Percentiles rank a stretch among this genome's conserved stretches.
Conservation (phyloP, 1,140 invertebrate genomes). For the Radopholus similis region DNA sequence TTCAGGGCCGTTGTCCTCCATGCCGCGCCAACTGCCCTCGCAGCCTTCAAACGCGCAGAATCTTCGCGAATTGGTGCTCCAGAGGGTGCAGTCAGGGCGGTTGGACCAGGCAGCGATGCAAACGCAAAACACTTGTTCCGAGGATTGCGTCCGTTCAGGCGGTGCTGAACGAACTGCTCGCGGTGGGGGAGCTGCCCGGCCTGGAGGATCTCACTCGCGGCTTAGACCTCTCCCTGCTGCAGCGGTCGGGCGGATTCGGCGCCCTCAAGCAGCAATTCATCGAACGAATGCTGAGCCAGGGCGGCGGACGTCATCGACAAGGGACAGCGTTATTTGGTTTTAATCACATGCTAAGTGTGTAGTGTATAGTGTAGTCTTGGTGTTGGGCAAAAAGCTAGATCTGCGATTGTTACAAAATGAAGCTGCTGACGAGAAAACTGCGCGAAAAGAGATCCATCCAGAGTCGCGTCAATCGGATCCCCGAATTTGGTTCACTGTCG, state of each 20-base stretch:
- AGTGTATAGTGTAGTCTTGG: no score
- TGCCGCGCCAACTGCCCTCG: neutral
- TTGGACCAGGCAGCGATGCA: neutral
- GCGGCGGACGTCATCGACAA: neutral
- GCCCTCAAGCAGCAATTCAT: constrained; percentile 49
- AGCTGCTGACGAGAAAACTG: no score
- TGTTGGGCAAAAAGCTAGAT: no score
- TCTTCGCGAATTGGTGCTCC: neutral
- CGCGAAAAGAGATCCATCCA: no score
- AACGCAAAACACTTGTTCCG: neutral
- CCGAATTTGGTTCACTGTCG: neutral
- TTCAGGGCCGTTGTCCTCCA: neutral
- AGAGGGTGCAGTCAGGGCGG: neutral
- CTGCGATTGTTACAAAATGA: no score
- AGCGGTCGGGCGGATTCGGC: constrained; percentile 46
- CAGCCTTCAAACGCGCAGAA: neutral
- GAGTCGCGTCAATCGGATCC: neutral
- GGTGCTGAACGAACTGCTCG: constrained; percentile 39
- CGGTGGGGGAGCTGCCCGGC: constrained; percentile 43
- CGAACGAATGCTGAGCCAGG: constrained; percentile 30
- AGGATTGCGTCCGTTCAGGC: constrained; percentile 12
- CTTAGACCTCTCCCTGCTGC: constrained; percentile 48
- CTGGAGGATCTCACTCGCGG: constrained; percentile 49
- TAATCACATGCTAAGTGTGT: no score
- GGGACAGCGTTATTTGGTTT: neutral